phyloP scores from a whole-genome alignment of 2,888 invertebrate genomes.

The Coremacera marginata region DNA sequence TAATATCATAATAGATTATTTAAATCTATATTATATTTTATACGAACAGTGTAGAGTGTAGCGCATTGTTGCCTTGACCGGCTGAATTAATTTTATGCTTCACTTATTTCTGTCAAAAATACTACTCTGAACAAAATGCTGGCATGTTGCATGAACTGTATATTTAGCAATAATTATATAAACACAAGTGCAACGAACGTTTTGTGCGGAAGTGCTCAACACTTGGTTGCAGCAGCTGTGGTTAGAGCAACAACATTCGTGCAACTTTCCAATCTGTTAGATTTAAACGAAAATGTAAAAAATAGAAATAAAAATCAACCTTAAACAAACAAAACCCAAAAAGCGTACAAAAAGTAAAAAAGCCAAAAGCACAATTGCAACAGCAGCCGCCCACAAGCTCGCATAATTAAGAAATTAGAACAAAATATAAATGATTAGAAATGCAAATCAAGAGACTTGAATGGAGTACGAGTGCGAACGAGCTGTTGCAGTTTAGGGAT shows the following conservation, averaged over 20 bases:
- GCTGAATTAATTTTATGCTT: not conserved
- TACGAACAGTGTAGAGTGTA: too few species aligned
- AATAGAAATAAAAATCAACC: slow-evolving; percentile 10
- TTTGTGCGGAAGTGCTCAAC: slow-evolving; percentile 19
- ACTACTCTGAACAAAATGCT: slow-evolving; percentile 1
- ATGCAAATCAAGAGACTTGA: slow-evolving; percentile 22
- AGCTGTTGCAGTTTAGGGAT: not conserved
- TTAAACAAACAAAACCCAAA: not conserved
- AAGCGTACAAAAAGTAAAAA: not conserved
- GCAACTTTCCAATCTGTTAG: slow-evolving; percentile 14
- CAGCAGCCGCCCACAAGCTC: slow-evolving; percentile 8
- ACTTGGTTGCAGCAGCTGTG: slow-evolving; percentile 17
- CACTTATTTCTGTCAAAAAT: slow-evolving; percentile 9
- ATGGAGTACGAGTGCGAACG: not conserved
- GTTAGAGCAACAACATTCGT: slow-evolving; percentile 17
- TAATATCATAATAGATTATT: too few species aligned
- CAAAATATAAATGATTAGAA: slow-evolving; percentile 18
- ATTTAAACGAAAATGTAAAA: slow-evolving; percentile 25
- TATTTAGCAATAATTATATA: slow-evolving; percentile 1
- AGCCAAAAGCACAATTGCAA: not conserved
- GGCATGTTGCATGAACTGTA: not conserved
- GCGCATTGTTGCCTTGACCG: not conserved
- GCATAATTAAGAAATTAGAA: slow-evolving; percentile 33
- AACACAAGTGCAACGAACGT: slow-evolving; percentile 25
- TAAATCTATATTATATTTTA: too few species aligned